These are phyloP conservation scores for Manis pentadactyla DNA, from an alignment of 2,797 vertebrate genomes.

Conservation along the genomic window DNA sequence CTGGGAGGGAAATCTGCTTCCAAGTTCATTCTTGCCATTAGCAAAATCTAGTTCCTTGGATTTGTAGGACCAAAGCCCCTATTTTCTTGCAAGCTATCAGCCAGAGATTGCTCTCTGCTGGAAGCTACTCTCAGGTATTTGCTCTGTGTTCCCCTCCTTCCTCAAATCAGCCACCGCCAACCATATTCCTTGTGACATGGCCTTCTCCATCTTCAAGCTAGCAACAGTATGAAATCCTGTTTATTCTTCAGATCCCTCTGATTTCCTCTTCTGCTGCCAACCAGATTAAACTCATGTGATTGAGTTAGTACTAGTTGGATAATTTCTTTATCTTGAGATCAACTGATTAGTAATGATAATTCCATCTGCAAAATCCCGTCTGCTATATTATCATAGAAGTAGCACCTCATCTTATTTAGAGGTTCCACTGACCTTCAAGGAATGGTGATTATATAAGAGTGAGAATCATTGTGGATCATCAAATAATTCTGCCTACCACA, in stretches of 20 bases:
- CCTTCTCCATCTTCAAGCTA: neutral
- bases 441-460: neutral
- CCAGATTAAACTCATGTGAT: neutral
- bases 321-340: constrained; percentile 33
- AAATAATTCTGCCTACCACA: neutral
- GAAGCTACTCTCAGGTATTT: neutral
- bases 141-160: neutral
- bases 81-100: neutral
- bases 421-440: neutral
- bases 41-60: neutral
- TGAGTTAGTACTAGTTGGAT: neutral
- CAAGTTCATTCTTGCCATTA: neutral
- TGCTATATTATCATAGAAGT: neutral
- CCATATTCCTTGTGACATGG: neutral
- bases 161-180: neutral
- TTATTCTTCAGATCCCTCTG: neutral
- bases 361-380: constrained; percentile 36
- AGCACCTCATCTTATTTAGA: neutral
- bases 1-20: neutral
- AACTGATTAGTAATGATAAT: constrained; percentile 23
- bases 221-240: neutral
- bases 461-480: neutral
- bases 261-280: neutral
- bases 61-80: neutral
- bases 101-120: neutral